Conservation (phyloP, 64 coral and sea anemone genomes). For the Orbicella faveolata region DNA sequence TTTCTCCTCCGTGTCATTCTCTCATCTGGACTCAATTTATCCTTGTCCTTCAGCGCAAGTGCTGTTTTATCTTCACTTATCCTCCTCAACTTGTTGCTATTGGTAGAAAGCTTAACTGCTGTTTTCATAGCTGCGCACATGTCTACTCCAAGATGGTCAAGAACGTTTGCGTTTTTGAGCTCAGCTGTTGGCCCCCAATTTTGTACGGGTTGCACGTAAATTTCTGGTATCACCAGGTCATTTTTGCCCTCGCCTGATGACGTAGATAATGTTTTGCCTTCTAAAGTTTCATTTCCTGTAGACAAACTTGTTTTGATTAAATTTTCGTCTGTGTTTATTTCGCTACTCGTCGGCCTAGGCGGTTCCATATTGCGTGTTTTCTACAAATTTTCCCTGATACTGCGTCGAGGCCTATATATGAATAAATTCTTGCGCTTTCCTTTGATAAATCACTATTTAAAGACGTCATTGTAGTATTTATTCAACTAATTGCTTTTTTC, state of each 20-base stretch:
- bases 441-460: neutral
- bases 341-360: too few species aligned
- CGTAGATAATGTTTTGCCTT: neutral
- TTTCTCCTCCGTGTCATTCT: conserved; percentile 1
- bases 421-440: neutral
- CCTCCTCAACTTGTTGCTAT: neutral
- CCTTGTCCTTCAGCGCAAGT: neutral
- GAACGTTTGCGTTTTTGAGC: neutral
- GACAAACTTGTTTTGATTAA: conserved; percentile 13
- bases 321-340: conserved; percentile 9
- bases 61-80: conserved; percentile 1
- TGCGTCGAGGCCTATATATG: neutral
- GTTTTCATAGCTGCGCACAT: conserved; percentile 24
- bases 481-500: conserved; percentile 6
- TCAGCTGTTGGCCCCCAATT: neutral
- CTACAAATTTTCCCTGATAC: neutral
- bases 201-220: neutral
- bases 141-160: neutral
- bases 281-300: conserved; percentile 27
- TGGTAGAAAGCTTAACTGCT: neutral
- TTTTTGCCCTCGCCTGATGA: neutral
- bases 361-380: neutral
- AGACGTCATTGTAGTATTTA: neutral
- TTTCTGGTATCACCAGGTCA: neutral
- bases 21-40: neutral